Evolutionary conservation across 2,113 vertebrate species (phyloP).

Genomic region (Thoracochromis brauschi): DNA sequence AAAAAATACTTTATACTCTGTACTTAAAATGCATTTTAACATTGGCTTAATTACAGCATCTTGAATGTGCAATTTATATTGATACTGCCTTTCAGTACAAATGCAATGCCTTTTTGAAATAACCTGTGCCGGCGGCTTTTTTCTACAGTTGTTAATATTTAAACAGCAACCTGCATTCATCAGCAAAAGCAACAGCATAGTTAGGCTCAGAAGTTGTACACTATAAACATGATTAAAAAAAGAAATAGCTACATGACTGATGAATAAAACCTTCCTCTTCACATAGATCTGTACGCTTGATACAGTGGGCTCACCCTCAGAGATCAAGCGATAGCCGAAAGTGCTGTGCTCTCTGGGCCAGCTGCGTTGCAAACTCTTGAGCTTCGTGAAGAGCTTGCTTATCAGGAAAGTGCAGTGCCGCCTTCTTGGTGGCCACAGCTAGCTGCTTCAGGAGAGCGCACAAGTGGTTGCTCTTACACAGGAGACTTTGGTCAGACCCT

Average conservation of each 20-base stretch:
- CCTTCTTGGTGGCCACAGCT: slow-evolving; percentile 86
- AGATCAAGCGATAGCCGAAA: slow-evolving; percentile 74
- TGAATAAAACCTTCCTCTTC: not conserved
- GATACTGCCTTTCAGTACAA: not conserved
- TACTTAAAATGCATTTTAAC: not conserved
- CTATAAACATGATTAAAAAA: not conserved
- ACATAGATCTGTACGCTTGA: not conserved
- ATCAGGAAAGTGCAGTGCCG: slow-evolving; percentile 75
- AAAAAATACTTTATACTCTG: not conserved
- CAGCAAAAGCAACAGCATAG: not conserved
- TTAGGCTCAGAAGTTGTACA: not conserved
- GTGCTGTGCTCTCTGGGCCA: slow-evolving; percentile 73
- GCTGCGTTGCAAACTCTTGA: slow-evolving; percentile 63
- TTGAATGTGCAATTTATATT: slow-evolving; percentile 25
- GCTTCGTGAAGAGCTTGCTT: slow-evolving; percentile 64
- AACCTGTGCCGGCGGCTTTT: not conserved
- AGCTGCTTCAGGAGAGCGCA: slow-evolving; percentile 85
- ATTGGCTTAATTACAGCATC: not conserved
- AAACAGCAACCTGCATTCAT: not conserved
- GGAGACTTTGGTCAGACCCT: slow-evolving; percentile 64
- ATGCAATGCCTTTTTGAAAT: not conserved
- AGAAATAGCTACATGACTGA: not conserved
- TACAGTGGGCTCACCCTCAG: not conserved
- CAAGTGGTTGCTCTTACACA: slow-evolving; percentile 79
- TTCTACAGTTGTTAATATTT: not conserved